Evolutionary conservation across 2,888 invertebrate genomes (phyloP).

Genomic region (Sisyra nigra): DNA sequence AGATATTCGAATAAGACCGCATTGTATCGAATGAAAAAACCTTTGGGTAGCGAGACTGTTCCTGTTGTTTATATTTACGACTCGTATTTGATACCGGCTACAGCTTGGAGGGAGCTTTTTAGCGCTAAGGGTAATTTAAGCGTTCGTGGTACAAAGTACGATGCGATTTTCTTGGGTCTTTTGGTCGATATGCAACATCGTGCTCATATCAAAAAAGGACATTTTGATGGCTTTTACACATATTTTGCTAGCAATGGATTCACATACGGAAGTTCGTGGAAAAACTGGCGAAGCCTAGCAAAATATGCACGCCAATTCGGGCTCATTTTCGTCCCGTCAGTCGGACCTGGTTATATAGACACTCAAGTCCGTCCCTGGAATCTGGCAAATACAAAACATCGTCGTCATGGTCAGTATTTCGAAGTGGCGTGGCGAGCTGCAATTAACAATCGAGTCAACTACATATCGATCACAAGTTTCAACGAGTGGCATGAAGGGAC

Average conservation of each 20-base stretch:
- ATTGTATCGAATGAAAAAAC: constrained; percentile 30
- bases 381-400: constrained; percentile 29
- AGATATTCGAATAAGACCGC: constrained; percentile 36
- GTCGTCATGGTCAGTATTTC: constrained; percentile 44
- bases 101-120: constrained; percentile 34
- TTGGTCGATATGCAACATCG: constrained; percentile 35
- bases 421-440: constrained; percentile 44
- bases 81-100: constrained; percentile 34
- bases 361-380: constrained; percentile 45
- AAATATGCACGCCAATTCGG: constrained; percentile 39
- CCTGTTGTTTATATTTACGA: constrained; percentile 46
- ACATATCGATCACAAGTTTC: constrained; percentile 50
- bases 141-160: constrained; percentile 33
- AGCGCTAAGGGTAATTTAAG: constrained; percentile 27
- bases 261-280: constrained; percentile 41
- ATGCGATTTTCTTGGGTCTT: constrained; percentile 39
- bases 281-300: constrained; percentile 28
- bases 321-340: constrained; percentile 47
- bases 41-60: constrained; percentile 17
- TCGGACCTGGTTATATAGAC: constrained; percentile 55
- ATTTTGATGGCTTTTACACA: constrained; percentile 42
- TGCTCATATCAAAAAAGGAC: constrained; percentile 31
- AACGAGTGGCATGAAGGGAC: constrained; percentile 65
- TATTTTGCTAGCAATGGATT: constrained; percentile 45
- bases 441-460: constrained; percentile 33